Evolutionary conservation across 2,113 vertebrate species (phyloP).

Genomic region (Chrysemys picta): DNA sequence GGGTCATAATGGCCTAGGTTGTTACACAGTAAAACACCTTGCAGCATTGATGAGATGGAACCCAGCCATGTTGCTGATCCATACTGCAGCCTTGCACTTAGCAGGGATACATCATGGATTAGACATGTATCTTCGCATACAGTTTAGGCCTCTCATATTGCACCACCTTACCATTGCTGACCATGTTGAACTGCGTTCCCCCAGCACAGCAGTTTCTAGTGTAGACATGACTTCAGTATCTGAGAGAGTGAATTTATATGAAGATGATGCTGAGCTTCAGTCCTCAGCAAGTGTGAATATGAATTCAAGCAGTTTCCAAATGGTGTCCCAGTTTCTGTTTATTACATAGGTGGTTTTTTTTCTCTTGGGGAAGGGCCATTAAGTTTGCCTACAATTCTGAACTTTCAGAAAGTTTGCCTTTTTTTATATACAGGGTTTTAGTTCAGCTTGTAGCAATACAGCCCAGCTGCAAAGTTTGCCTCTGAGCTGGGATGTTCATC

Average conservation of each 20-base stretch:
- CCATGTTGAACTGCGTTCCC: neutral
- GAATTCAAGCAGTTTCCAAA: conserved; percentile 59
- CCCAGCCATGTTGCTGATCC: neutral
- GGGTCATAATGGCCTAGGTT: neutral
- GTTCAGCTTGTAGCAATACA: neutral
- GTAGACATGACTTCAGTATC: fast-evolving
- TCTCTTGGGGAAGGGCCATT: conserved; percentile 53
- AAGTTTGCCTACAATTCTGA: conserved; percentile 39
- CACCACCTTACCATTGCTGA: neutral
- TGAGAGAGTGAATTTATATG: neutral
- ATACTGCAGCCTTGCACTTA: neutral
- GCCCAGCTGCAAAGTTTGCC: neutral
- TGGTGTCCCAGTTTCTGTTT: conserved; percentile 30
- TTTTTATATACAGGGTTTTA: neutral
- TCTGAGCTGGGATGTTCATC: neutral
- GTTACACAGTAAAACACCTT: neutral
- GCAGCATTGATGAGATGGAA: neutral
- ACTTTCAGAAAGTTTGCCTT: conserved; percentile 30
- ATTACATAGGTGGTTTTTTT: conserved; percentile 22
- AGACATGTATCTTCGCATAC: neutral
- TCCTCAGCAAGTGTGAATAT: conserved; percentile 54
- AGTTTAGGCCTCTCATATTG: neutral
- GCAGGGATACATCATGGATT: neutral
- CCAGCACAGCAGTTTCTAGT: neutral
- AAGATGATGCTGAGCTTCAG: neutral